phyloP scores from a whole-genome alignment of 2,113 vertebrate genomes.

The Scomber japonicus region DNA sequence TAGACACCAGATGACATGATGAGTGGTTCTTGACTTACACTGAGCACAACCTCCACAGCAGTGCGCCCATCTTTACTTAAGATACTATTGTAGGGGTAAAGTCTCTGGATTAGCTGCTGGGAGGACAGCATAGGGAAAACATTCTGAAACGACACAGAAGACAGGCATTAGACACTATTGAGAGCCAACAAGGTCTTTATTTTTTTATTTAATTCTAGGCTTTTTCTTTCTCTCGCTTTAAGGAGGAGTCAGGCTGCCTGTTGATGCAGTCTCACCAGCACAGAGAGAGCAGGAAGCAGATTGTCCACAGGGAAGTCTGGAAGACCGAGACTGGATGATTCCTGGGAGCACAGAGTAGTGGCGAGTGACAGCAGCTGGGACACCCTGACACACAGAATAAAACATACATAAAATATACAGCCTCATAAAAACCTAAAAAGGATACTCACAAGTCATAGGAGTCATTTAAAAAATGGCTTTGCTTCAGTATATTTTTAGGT shows the following conservation, averaged over 20 bases:
- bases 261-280: slow-evolving; percentile 87
- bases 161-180: not conserved
- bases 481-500: slow-evolving; percentile 19
- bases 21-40: slow-evolving; percentile 81
- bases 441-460: not conserved
- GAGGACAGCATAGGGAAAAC: slow-evolving; percentile 91
- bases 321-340: slow-evolving; percentile 91
- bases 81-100: slow-evolving; percentile 92
- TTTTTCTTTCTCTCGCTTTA: not conserved
- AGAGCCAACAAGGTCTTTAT: not conserved
- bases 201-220: not conserved
- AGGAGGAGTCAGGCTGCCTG: not conserved
- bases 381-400: slow-evolving; percentile 82
- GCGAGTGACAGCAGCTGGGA: slow-evolving; percentile 95
- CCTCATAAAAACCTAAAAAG: not conserved
- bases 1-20: not conserved
- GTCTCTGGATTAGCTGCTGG: slow-evolving; percentile 87
- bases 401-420: not conserved
- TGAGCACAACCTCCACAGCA: slow-evolving; percentile 90
- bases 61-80: slow-evolving; percentile 92
- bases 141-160: slow-evolving; percentile 83
- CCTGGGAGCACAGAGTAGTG: slow-evolving; percentile 95
- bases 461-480: not conserved
- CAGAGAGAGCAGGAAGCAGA: slow-evolving; percentile 88
- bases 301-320: slow-evolving; percentile 97